Evolutionary conservation across 2,888 invertebrate species (phyloP).

Genomic region (Papilio elwesi): DNA sequence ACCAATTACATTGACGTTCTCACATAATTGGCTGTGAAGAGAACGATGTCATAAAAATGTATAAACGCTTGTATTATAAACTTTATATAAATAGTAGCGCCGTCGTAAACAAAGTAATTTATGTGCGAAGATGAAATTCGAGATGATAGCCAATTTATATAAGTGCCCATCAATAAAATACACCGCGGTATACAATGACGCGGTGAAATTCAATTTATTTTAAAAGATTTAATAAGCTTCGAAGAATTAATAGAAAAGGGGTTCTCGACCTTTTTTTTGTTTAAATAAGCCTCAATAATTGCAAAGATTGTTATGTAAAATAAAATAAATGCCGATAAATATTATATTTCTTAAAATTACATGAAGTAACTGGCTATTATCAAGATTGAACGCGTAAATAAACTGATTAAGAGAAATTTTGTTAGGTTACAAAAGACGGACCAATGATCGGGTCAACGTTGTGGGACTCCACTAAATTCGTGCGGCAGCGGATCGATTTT

Average conservation of each 20-base stretch:
- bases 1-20: background rate
- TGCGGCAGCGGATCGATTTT: no score
- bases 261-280: background rate
- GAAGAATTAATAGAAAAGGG: background rate
- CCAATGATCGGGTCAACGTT: no score
- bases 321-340: no score
- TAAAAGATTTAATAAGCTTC: slow-evolving; percentile 9
- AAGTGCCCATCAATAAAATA: slow-evolving; percentile 28
- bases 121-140: slow-evolving; percentile 5
- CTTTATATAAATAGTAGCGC: slow-evolving; percentile 15
- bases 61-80: slow-evolving; percentile 10
- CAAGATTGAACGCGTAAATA: no score
- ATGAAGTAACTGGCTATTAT: no score
- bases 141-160: slow-evolving; percentile 21
- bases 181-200: slow-evolving; percentile 10
- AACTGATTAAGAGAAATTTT: no score
- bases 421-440: no score
- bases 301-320: background rate
- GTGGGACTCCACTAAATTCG: no score
- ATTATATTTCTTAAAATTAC: no score
- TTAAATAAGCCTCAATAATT: background rate
- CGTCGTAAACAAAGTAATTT: slow-evolving; percentile 26
- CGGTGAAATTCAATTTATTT: slow-evolving; percentile 23
- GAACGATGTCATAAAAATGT: slow-evolving; percentile 22
- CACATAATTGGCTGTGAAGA: slow-evolving; percentile 11